A percentile compares a stretch with the other conserved stretches of the same genome.
phyloP scores from a whole-genome alignment of 2,888 invertebrate genomes.

The Campaea margaritaria region DNA sequence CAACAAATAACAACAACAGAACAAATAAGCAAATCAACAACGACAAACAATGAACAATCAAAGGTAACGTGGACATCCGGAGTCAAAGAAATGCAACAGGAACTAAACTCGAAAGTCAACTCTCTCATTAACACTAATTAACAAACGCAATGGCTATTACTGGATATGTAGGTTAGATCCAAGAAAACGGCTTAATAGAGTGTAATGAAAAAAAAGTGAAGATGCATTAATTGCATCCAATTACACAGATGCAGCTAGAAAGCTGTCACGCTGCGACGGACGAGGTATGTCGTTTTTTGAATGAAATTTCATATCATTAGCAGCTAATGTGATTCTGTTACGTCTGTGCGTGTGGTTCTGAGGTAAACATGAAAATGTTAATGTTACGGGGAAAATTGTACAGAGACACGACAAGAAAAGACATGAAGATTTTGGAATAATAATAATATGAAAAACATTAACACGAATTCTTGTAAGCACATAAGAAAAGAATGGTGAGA shows the following conservation, averaged over 20 bases:
- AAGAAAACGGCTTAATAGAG: constrained; percentile 78
- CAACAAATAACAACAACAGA: too few relatives aligned
- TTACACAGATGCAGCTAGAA: constrained; percentile 75
- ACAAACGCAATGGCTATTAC: constrained; percentile 58
- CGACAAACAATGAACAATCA: too few relatives aligned
- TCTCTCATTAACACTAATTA: constrained; percentile 57
- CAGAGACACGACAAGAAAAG: not conserved
- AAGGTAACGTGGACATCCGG: constrained; percentile 19
- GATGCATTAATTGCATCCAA: constrained; percentile 76
- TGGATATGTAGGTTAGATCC: constrained; percentile 57
- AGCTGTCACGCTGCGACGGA: constrained; percentile 75
- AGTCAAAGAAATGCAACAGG: constrained; percentile 32
- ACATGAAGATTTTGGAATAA: not conserved
- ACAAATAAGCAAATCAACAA: too few relatives aligned
- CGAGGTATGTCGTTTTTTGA: constrained; percentile 56
- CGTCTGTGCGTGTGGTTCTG: constrained; percentile 10
- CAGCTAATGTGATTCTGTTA: constrained; percentile 15
- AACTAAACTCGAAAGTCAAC: constrained; percentile 39
- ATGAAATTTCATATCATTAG: constrained; percentile 27
- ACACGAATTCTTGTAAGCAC: too few relatives aligned
- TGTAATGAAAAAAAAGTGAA: constrained; percentile 74
- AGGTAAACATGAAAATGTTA: constrained; percentile 20
- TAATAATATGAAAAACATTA: too few relatives aligned
- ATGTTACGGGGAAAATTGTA: constrained; percentile 6
- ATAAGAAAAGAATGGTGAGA: too few relatives aligned